Percentiles rank a stretch among this genome's conserved stretches.
phyloP scores from a whole-genome alignment of 2,797 vertebrate genomes.

The Myotis findleyi region DNA sequence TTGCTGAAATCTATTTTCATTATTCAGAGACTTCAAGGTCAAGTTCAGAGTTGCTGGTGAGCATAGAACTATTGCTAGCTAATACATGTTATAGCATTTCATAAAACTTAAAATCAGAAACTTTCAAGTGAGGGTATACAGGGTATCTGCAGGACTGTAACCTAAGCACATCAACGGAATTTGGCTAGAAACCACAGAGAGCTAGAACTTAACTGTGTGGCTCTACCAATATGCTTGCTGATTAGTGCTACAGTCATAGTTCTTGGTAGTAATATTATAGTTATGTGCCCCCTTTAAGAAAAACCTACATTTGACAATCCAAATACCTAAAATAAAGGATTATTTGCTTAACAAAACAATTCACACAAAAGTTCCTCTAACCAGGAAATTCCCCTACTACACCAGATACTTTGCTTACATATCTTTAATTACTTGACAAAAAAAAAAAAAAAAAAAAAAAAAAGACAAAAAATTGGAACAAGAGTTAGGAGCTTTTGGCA shows the following conservation, averaged over 20 bases:
- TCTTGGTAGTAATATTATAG: not conserved
- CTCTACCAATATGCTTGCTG: not conserved
- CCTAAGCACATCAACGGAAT: not conserved
- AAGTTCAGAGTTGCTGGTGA: conserved; percentile 58
- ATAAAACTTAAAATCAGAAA: conserved; percentile 52
- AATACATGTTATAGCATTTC: conserved; percentile 59
- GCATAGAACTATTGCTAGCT: conserved; percentile 55
- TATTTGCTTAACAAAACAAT: not conserved
- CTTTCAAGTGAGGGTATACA: conserved; percentile 53
- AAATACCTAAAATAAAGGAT: conserved; percentile 1
- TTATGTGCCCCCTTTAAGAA: not conserved
- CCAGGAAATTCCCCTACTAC: conserved; percentile 27
- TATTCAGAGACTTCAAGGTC: conserved; percentile 49
- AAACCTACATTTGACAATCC: conserved; percentile 21
- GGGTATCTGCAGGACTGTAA: not conserved
- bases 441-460: not conserved
- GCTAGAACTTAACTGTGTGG: not conserved
- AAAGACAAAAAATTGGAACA: not conserved
- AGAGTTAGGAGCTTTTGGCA: conserved; percentile 37
- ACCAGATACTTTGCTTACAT: conserved; percentile 13
- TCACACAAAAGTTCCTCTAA: conserved; percentile 34
- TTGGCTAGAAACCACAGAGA: conserved; percentile 45
- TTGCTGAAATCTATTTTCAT: conserved; percentile 22
- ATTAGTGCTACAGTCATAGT: not conserved
- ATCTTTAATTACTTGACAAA: conserved; percentile 17